A percentile compares a stretch with the other conserved stretches of the same genome.
These are phyloP conservation scores for Typhlichthys eigenmanni DNA, from an alignment of 2,797 vertebrate species.

Conservation along the genomic window DNA sequence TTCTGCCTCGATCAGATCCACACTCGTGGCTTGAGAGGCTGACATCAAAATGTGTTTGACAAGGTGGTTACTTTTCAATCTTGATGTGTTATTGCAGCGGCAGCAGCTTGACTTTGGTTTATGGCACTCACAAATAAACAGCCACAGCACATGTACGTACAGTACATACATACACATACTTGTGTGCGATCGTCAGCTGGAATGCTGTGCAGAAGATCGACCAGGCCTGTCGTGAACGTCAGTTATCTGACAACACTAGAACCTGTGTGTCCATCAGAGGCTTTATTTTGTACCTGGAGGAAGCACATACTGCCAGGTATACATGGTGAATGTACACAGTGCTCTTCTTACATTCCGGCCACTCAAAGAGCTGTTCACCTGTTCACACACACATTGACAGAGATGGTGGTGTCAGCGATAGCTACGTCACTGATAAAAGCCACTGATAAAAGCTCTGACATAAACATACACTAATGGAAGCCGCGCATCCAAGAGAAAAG, in stretches of 20 bases:
- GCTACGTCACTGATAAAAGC: too few species aligned
- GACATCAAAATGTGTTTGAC: background rate
- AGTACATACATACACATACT: background rate
- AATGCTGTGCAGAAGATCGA: slow-evolving; percentile 7
- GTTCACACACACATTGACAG: too few species aligned
- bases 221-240: background rate
- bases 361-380: too few species aligned
- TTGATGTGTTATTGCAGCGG: slow-evolving; percentile 24
- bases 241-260: background rate
- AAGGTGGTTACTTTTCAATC: background rate
- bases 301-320: too few species aligned
- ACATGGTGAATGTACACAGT: too few species aligned
- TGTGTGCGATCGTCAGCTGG: background rate
- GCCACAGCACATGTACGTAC: slow-evolving; percentile 1
- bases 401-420: too few species aligned
- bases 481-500: too few species aligned
- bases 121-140: slow-evolving; percentile 2
- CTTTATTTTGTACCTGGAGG: background rate
- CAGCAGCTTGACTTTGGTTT: slow-evolving; percentile 11
- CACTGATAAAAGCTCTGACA: too few species aligned
- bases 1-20: slow-evolving; percentile 42
- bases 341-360: too few species aligned
- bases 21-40: slow-evolving; percentile 28
- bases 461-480: too few species aligned
- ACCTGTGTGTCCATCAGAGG: background rate